A percentile compares a stretch with the other conserved stretches of the same genome.
These are phyloP conservation scores for Dufourea novaeangliae DNA, from an alignment of 1,140 invertebrate species.

Conservation along the genomic window DNA sequence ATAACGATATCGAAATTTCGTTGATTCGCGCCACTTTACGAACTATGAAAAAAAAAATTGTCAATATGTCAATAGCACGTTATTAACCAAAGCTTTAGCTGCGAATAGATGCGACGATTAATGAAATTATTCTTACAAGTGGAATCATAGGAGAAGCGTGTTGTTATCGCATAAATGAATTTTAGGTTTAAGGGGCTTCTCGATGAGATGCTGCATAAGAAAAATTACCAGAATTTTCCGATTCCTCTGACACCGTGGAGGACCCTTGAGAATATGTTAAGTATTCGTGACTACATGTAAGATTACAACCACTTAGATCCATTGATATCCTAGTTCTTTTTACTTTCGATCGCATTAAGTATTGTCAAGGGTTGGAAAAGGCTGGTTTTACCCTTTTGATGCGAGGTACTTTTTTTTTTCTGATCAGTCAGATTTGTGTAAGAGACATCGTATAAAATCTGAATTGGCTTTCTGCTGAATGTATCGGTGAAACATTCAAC, in stretches of 20 bases:
- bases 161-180: slow-evolving; percentile 45
- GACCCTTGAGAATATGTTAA: not conserved
- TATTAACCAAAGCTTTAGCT: slow-evolving; percentile 67
- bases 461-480: not conserved
- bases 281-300: not conserved
- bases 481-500: not conserved
- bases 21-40: slow-evolving; percentile 47
- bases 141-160: slow-evolving; percentile 39
- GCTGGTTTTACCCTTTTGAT: slow-evolving; percentile 7
- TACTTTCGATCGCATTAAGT: not conserved
- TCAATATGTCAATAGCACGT: slow-evolving; percentile 65
- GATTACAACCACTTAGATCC: not conserved
- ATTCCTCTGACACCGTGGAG: not conserved
- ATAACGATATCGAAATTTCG: slow-evolving; percentile 36
- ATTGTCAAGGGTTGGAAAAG: slow-evolving; percentile 13
- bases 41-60: slow-evolving; percentile 48
- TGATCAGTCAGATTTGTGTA: not conserved
- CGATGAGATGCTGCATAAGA: slow-evolving; percentile 18
- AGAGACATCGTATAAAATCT: not conserved
- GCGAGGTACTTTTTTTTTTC: not conserved
- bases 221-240: not conserved
- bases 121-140: slow-evolving; percentile 71
- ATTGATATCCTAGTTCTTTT: not conserved
- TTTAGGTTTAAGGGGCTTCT: slow-evolving; percentile 57
- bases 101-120: slow-evolving; percentile 57